Evolutionary conservation across 2,797 vertebrate genomes (phyloP).

Genomic region (Galaxias olidus): DNA sequence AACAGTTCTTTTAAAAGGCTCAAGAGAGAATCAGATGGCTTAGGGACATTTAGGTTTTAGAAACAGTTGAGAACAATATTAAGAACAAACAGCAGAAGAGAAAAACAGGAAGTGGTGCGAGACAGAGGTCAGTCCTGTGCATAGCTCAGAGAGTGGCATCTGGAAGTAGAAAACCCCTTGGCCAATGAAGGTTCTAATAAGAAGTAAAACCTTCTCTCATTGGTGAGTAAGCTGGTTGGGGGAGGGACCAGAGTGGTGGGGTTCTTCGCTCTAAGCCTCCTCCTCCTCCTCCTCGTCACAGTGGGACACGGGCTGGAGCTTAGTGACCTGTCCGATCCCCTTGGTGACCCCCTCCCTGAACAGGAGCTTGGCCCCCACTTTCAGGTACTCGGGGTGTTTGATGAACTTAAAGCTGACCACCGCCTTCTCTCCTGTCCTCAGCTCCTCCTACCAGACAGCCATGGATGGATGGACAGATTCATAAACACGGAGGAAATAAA

Average conservation of each 20-base stretch:
- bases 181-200: constrained; percentile 23
- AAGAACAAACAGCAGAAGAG: not conserved
- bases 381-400: constrained; percentile 98
- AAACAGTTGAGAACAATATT: not conserved
- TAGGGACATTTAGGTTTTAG: constrained; percentile 43
- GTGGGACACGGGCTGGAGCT: constrained; percentile 82
- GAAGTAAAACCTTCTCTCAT: constrained; percentile 25
- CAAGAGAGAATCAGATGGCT: constrained; percentile 10
- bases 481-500: not conserved
- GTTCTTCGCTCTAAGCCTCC: constrained; percentile 35
- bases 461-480: not conserved
- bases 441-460: constrained; percentile 81
- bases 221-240: not conserved
- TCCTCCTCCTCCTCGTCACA: constrained; percentile 57
- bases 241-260: constrained; percentile 34
- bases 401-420: constrained; percentile 94
- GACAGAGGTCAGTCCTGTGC: constrained; percentile 15
- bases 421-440: constrained; percentile 96
- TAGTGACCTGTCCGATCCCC: constrained; percentile 95
- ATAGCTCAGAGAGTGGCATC: constrained; percentile 14
- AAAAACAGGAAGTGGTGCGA: constrained; percentile 21
- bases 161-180: constrained; percentile 22
- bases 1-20: constrained; percentile 33
- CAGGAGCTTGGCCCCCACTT: constrained; percentile 93
- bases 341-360: constrained; percentile 97